Conservation (phyloP, 2,797 vertebrate genomes). For the Xenops minutus region DNA sequence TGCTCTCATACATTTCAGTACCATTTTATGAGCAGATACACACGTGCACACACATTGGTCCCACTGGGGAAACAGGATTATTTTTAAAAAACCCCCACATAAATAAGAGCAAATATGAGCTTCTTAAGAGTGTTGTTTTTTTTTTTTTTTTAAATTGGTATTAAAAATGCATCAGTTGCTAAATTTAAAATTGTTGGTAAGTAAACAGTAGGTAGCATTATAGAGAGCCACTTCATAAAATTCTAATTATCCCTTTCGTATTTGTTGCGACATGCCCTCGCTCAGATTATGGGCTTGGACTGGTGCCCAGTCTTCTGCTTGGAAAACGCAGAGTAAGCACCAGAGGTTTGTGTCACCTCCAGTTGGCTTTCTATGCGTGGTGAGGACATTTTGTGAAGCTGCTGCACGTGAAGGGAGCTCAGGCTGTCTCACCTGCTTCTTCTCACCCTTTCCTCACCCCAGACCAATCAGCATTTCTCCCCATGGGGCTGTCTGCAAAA, state of each 20-base stretch:
- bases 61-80: background rate
- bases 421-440: background rate
- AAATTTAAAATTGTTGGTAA: conserved; percentile 9
- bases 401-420: background rate
- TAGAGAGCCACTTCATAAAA: conserved; percentile 30
- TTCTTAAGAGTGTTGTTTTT: background rate
- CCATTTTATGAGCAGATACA: background rate
- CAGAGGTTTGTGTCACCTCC: background rate
- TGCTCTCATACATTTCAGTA: background rate
- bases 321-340: background rate
- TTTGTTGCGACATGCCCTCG: conserved; percentile 3
- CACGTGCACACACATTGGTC: background rate
- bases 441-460: background rate
- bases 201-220: conserved; percentile 25
- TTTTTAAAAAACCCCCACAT: background rate
- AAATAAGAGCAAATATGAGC: background rate
- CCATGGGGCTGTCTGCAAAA: accelerated
- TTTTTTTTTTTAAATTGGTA: background rate
- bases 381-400: background rate
- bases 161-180: conserved; percentile 14
- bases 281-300: conserved; percentile 4
- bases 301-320: background rate
- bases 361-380: background rate
- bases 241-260: conserved; percentile 32
- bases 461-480: background rate